Percentiles rank a stretch among this genome's conserved stretches.
phyloP scores from a whole-genome alignment of 2,113 vertebrate species.

The Nesoenas mayeri region DNA sequence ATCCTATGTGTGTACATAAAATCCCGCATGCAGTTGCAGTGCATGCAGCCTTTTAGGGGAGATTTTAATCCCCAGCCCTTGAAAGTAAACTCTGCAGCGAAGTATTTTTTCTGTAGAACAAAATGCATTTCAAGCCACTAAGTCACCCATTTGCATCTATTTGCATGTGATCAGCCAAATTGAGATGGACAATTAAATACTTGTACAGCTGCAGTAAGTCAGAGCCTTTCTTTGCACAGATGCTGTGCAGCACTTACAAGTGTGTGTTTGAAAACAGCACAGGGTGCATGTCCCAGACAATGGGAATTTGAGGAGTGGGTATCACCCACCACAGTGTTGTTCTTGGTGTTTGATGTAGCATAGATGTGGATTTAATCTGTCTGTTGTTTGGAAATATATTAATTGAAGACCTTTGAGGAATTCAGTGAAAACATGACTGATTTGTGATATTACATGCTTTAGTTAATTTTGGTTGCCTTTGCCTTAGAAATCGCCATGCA shows the following conservation, averaged over 20 bases:
- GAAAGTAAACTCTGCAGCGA: not conserved
- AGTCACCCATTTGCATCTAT: not conserved
- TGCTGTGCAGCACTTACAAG: not conserved
- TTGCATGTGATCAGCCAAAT: not conserved
- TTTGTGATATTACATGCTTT: not conserved
- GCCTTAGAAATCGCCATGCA: not conserved
- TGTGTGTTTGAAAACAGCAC: not conserved
- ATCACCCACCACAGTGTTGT: rapidly evolving
- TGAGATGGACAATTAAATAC: not conserved
- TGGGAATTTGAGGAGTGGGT: not conserved
- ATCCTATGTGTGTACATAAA: not conserved
- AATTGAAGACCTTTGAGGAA: not conserved
- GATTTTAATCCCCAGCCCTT: not conserved
- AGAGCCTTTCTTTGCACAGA: not conserved
- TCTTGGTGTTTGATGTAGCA: not conserved
- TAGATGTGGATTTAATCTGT: rapidly evolving
- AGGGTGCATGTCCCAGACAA: not conserved
- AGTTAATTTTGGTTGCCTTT: not conserved
- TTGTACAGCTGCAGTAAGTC: not conserved
- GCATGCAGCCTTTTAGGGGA: not conserved
- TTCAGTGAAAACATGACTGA: not conserved
- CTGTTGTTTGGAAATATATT: not conserved
- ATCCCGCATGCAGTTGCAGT: not conserved
- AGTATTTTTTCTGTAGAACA: not conserved
- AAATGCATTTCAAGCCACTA: not conserved